Evolutionary conservation across 2,888 invertebrate species (phyloP), one percentile per base, ranked within the genome.

Genomic region (Furcula furcula): DNA sequence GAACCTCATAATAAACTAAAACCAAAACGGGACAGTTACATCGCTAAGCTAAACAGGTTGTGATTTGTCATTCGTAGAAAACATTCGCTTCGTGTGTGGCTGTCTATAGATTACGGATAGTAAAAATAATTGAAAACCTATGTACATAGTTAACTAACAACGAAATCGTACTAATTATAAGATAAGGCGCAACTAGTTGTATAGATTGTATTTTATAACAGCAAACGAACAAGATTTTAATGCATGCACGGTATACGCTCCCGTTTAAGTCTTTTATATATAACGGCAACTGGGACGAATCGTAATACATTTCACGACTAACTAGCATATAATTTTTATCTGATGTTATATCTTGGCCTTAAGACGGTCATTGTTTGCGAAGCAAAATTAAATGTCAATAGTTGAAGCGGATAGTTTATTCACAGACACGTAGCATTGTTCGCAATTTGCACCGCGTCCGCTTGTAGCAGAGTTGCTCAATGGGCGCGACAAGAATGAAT

Each of bases 401-500:
- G 51, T 55, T 55, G 52, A 64, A 62, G 58, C 59, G 46, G 46
- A 59, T 65, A 62, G 66, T 71, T 71, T 73, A 77, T 77, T 70
- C 64, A 57, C 47, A 47, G 63, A 55, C 72, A 67, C 65, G 72
- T 58, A 60, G 63, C 58, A 71, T 77, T 76, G 73, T 76, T 70
- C 60, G 67, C 73, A 68, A 76, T 76, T 74, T 70, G 72, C 70
- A 59, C 50, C 40, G 58, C 60, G 64, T 62, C 61, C 57, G 49
- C 60, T 54, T 50, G 60, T 60, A 68, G 55, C 64, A 54, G 51
- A 65, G 70, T 74, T 76, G 64, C 76, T 80, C 78, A 83, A 85
- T 80, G 72, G 64, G 45, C 61, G 62, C 53, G 63, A 73, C 77
- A 65, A 76, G 74, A 81, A 83, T 85, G 82, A 86, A 86, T 86